Conservation (phyloP, 2,113 vertebrate genomes). For the Salvelinus namaycush region DNA sequence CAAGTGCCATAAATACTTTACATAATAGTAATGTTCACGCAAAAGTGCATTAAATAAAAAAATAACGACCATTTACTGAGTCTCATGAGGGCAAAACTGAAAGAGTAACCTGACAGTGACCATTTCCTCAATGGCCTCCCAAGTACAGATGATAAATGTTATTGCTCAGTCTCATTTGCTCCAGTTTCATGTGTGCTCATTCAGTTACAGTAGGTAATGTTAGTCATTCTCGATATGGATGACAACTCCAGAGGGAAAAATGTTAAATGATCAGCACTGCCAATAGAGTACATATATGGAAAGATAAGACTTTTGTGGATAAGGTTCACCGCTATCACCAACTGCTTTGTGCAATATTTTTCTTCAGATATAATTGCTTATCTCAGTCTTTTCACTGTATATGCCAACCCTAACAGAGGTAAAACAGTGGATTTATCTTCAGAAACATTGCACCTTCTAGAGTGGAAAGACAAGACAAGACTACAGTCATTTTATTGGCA, state of each 20-base stretch:
- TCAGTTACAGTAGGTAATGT: background rate
- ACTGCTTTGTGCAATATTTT: constrained; percentile 39
- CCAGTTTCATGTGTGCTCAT: no score
- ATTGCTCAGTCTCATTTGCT: no score
- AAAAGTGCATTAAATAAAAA: background rate
- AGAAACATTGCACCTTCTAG: no score
- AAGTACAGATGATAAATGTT: no score
- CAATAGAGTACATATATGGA: background rate
- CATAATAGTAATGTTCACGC: background rate
- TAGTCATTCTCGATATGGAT: constrained; percentile 23
- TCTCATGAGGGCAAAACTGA: no score
- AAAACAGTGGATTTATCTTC: constrained; percentile 21
- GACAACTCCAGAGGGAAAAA: background rate
- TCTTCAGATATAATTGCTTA: constrained; percentile 29
- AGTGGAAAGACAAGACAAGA: no score
- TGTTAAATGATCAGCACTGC: background rate
- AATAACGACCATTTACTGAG: background rate
- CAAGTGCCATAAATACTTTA: background rate
- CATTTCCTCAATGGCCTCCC: background rate
- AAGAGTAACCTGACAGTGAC: background rate
- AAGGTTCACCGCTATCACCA: constrained; percentile 25
- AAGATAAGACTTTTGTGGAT: constrained; percentile 29
- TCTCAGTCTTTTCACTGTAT: constrained; percentile 30
- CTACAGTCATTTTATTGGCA: no score
- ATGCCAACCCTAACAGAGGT: background rate